These are phyloP conservation scores for Astreopora myriophthalma DNA, from an alignment of 64 coral and sea anemone species.

Conservation along the genomic window DNA sequence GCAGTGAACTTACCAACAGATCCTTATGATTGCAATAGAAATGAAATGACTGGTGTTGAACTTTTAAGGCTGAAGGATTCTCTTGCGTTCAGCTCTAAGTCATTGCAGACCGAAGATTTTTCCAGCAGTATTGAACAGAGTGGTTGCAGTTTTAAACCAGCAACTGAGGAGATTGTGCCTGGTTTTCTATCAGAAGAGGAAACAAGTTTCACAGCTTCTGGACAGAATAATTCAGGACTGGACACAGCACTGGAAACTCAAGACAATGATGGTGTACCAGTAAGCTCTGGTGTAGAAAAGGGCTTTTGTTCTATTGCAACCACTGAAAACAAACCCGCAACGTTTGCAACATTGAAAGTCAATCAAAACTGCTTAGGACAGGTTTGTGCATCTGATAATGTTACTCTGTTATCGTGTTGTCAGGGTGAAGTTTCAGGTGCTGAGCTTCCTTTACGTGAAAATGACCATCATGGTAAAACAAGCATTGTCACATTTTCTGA, in stretches of 20 bases:
- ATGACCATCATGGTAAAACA: neutral
- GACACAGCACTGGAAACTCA: neutral
- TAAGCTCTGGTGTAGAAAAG: neutral
- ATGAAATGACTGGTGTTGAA: neutral
- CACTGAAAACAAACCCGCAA: neutral
- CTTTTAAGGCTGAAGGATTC: neutral
- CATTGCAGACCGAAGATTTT: neutral
- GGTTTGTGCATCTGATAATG: neutral
- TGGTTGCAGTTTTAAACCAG: neutral
- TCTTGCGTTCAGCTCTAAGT: neutral
- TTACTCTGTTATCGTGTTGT: neutral
- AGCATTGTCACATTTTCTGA: neutral
- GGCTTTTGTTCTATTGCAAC: neutral
- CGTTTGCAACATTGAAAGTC: neutral
- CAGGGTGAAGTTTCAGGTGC: neutral
- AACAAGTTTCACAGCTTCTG: neutral
- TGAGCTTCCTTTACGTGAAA: neutral
- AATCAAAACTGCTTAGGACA: neutral
- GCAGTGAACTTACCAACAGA: neutral
- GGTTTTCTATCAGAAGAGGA: neutral
- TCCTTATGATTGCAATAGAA: neutral
- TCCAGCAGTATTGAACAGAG: neutral
- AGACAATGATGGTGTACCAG: neutral
- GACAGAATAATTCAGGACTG: neutral
- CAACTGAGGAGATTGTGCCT: neutral